phyloP scores from a whole-genome alignment of 2,888 invertebrate genomes.

The Drosophila diplacantha region DNA sequence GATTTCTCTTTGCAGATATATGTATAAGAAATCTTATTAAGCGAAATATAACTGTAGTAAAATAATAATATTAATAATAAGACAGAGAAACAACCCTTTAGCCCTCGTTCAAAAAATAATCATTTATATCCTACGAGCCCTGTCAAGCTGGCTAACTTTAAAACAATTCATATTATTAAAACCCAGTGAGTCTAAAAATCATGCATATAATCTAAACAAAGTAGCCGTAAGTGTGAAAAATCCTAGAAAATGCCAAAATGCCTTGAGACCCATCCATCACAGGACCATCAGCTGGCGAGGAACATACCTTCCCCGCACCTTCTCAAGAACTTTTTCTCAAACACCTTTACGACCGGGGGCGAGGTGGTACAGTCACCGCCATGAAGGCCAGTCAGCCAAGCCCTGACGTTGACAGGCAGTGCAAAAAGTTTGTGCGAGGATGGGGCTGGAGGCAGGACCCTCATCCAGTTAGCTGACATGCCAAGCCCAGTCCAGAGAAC shows the following conservation, averaged over 20 bases:
- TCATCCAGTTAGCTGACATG: constrained; percentile 60
- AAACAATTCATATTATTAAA: constrained; percentile 18
- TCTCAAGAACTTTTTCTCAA: constrained; percentile 30
- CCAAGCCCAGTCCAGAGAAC: constrained; percentile 28
- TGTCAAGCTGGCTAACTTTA: constrained; percentile 7
- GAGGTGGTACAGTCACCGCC: constrained; percentile 29
- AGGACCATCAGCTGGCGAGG: constrained; percentile 28
- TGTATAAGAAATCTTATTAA: background rate
- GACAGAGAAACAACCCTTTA: background rate
- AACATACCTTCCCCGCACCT: background rate
- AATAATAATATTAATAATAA: background rate
- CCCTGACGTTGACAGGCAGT: constrained; percentile 61
- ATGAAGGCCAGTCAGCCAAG: constrained; percentile 42
- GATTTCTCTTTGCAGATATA: too few relatives aligned
- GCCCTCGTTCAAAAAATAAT: background rate
- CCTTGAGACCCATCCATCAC: constrained; percentile 37
- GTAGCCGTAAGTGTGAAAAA: constrained; percentile 22
- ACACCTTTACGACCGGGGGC: constrained; percentile 24
- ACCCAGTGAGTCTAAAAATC: constrained; percentile 9
- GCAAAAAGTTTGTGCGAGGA: constrained; percentile 46
- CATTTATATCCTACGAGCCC: background rate
- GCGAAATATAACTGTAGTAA: too few relatives aligned
- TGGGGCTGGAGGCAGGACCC: constrained; percentile 42
- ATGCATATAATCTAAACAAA: constrained; percentile 25
- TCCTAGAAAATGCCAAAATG: constrained; percentile 23